These are phyloP conservation scores for Chrysoperla carnea DNA, from an alignment of 1,140 invertebrate species.

Conservation along the genomic window DNA sequence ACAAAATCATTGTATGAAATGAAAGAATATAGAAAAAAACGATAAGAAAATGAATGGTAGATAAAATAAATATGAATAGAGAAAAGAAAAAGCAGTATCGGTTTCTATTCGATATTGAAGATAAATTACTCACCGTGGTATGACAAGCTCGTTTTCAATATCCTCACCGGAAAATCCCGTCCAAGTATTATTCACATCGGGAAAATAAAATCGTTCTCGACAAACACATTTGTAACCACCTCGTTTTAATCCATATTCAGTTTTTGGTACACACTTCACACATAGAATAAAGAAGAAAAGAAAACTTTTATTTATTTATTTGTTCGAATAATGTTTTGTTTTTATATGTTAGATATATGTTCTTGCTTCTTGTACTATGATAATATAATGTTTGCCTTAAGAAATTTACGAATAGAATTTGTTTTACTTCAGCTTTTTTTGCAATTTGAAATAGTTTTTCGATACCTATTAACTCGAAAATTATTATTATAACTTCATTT, in stretches of 20 bases:
- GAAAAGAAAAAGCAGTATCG: too few relatives aligned
- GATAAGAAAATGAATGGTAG: too few relatives aligned
- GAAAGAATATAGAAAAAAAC: too few relatives aligned
- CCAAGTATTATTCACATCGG: constrained; percentile 20
- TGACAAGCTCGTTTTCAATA: constrained; percentile 22
- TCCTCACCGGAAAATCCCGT: constrained; percentile 25
- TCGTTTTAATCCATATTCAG: constrained; percentile 10
- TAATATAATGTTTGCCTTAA: neutral
- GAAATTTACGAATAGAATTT: too few relatives aligned
- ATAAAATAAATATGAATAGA: too few relatives aligned
- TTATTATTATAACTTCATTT: too few relatives aligned
- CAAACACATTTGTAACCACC: constrained; percentile 27
- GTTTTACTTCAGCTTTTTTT: too few relatives aligned
- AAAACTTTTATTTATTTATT: neutral
- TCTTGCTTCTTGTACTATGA: neutral
- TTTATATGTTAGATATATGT: too few relatives aligned
- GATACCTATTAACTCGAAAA: too few relatives aligned
- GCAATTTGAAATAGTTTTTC: too few relatives aligned
- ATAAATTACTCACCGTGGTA: constrained; percentile 5
- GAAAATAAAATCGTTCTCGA: constrained; percentile 25
- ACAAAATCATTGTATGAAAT: too few relatives aligned
- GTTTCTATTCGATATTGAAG: too few relatives aligned
- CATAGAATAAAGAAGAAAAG: constrained; percentile 8
- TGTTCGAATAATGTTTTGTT: neutral
- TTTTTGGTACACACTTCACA: constrained; percentile 15